These are phyloP conservation scores for Artibeus jamaicensis DNA, from an alignment of 2,797 vertebrate species.

Conservation along the genomic window DNA sequence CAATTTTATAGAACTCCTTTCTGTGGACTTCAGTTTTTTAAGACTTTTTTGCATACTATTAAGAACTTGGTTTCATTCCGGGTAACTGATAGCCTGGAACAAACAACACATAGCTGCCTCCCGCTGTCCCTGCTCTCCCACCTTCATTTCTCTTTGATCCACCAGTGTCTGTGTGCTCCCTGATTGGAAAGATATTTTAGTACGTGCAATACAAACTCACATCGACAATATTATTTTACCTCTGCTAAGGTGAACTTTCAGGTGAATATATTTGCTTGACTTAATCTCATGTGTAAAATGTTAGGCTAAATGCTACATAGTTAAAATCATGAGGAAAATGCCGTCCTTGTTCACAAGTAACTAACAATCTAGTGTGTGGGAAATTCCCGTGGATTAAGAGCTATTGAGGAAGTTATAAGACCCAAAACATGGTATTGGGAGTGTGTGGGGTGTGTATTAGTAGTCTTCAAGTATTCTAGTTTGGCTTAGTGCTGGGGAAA, in stretches of 20 bases:
- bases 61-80: neutral
- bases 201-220: neutral
- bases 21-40: neutral
- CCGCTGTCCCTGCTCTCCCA: neutral
- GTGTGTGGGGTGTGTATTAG: neutral
- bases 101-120: neutral
- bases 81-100: neutral
- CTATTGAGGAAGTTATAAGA: neutral
- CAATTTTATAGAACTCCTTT: neutral
- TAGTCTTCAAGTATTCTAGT: neutral
- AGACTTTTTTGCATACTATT: neutral
- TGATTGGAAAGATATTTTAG: neutral
- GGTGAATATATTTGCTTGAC: neutral
- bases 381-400: neutral
- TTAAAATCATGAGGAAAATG: neutral
- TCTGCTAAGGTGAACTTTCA: neutral
- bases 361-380: neutral
- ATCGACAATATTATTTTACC: neutral
- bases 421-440: neutral
- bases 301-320: neutral
- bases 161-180: neutral
- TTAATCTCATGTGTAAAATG: neutral
- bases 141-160: neutral
- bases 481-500: neutral
- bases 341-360: neutral